These are phyloP conservation scores for Zelostemma sp. DNA, from an alignment of 1,140 invertebrate species.

Conservation along the genomic window DNA sequence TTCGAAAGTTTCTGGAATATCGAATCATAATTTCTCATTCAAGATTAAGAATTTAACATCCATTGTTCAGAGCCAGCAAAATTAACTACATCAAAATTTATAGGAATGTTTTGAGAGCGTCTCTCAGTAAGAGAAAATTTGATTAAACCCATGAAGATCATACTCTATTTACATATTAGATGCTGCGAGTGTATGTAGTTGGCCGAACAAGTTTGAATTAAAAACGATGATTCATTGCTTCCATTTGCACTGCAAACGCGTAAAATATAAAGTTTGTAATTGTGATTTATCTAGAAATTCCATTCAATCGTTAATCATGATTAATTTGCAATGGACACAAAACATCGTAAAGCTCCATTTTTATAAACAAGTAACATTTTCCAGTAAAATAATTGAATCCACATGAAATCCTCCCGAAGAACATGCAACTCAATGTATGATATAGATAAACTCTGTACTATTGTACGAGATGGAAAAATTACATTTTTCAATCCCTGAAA, in stretches of 20 bases:
- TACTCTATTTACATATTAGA: conserved; percentile 47
- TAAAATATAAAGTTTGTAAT: conserved; percentile 32
- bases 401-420: too few species aligned
- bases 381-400: too few species aligned
- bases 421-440: too few species aligned
- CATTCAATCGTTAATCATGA: conserved; percentile 16
- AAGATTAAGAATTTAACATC: not conserved
- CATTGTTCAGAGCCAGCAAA: conserved; percentile 28
- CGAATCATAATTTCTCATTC: too few species aligned
- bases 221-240: conserved; percentile 39
- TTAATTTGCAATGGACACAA: not conserved
- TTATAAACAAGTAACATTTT: too few species aligned
- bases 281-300: conserved; percentile 30
- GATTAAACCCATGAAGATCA: conserved; percentile 41
- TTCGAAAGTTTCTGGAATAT: too few species aligned
- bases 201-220: conserved; percentile 37
- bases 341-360: too few species aligned
- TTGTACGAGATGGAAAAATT: too few species aligned
- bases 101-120: conserved; percentile 32
- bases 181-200: conserved; percentile 35
- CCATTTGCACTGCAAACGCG: conserved; percentile 9
- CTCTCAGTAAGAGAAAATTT: conserved; percentile 42
- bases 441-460: too few species aligned
- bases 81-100: conserved; percentile 29
- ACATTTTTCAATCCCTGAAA: too few species aligned